Percentiles rank a stretch among this genome's conserved stretches.
Conservation (phyloP, 1,140 invertebrate genomes). For the Micrasema longulum region DNA sequence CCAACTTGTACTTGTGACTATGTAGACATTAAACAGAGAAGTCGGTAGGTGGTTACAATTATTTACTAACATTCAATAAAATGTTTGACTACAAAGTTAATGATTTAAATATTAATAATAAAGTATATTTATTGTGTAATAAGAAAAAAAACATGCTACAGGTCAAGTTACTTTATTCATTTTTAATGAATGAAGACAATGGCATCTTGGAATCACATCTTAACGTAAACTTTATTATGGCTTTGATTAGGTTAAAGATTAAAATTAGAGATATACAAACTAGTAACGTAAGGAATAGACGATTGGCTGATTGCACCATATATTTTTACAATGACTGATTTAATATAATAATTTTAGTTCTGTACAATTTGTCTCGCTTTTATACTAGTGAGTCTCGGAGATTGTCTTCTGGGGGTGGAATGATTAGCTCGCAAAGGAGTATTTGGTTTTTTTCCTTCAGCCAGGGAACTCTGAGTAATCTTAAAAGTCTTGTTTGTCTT, state of each 20-base stretch:
- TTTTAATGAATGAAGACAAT: conserved; percentile 9
- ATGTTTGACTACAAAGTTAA: too few relatives aligned
- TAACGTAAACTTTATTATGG: background rate
- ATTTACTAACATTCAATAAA: too few relatives aligned
- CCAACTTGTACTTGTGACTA: too few relatives aligned
- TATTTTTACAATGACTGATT: conserved; percentile 8
- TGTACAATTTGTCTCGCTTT: conserved; percentile 45
- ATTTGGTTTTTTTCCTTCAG: conserved; percentile 35
- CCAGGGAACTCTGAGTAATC: conserved; percentile 1
- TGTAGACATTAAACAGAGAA: too few relatives aligned
- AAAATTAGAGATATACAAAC: too few relatives aligned
- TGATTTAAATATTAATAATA: too few relatives aligned
- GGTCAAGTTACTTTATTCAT: conserved; percentile 3
- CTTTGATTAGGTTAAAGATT: too few relatives aligned
- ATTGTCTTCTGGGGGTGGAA: conserved; percentile 47
- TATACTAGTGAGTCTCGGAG: conserved; percentile 45
- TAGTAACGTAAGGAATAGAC: too few relatives aligned
- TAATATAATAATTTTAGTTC: conserved; percentile 10
- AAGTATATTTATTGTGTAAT: background rate
- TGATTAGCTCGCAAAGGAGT: conserved; percentile 51
- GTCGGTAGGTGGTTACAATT: too few relatives aligned
- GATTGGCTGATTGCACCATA: conserved; percentile 10
- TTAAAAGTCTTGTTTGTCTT: conserved; percentile 44
- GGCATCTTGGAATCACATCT: background rate
- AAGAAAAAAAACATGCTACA: background rate